phyloP scores from a whole-genome alignment of 2,797 vertebrate genomes.

The Anguilla marmorata region DNA sequence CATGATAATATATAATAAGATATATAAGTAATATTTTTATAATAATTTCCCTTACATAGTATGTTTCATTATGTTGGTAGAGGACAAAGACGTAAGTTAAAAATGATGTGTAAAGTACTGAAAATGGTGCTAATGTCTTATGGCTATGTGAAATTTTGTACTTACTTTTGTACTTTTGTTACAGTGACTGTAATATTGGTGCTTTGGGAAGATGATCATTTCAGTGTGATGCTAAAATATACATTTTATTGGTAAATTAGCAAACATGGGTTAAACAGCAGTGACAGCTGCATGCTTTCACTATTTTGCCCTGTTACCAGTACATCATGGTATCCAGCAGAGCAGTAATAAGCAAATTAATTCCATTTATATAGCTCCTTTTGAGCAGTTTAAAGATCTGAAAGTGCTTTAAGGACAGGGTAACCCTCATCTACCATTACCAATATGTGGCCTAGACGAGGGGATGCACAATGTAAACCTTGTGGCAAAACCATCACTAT shows the following conservation, averaged over 20 bases:
- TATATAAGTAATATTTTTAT: conserved; percentile 50
- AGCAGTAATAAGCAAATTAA: neutral
- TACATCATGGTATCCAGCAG: neutral
- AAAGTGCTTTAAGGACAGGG: neutral
- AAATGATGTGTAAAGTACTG: conserved; percentile 50
- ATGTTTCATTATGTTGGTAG: conserved; percentile 39
- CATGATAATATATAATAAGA: conserved; percentile 61
- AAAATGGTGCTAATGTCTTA: conserved; percentile 55
- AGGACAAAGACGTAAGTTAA: conserved; percentile 53
- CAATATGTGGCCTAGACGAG: neutral
- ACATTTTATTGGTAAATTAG: neutral
- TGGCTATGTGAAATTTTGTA: conserved; percentile 15
- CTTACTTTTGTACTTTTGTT: neutral
- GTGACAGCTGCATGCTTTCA: neutral
- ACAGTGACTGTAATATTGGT: neutral
- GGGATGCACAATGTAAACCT: neutral
- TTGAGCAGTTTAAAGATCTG: neutral
- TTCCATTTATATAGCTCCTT: neutral
- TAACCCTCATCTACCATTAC: neutral
- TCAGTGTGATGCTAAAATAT: neutral
- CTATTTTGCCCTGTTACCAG: neutral
- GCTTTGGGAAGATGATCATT: neutral
- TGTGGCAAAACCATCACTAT: neutral
- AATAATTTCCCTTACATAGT: conserved; percentile 37
- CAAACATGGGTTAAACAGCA: neutral